Base-by-base conservation (phyloP, 2,888 invertebrate species). In the Xylophagus ater region DNA sequence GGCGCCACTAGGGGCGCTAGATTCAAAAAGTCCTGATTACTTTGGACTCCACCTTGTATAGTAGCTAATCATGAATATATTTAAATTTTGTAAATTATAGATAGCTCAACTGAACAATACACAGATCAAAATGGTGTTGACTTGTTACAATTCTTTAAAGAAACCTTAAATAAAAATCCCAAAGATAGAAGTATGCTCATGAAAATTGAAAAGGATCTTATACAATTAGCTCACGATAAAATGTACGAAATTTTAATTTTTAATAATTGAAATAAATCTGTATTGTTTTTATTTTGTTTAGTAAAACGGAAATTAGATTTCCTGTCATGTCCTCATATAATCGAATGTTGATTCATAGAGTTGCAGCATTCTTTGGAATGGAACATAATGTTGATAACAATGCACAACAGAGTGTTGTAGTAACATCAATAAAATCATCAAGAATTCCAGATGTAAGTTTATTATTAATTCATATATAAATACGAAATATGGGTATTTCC, bases 261-360 rank as follows among this genome's bases (percentile, higher is more conserved):
- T 12, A 4, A 26, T 14, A 17, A 24, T 21, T 31, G 14, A 32
- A 23, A 24, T 32, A 18, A 26, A 33, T 5, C 14, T 45, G 32
- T 42, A 9, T 37, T 38, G 32, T 40, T 17, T 13, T 21, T 33
- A 34, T 20, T 35, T 41, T 34, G 23, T 28, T 34, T 23, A 81
- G 81, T n/a, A 76, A 76, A 47, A 74, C 76, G 53, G 76, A 81
- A 56, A 80, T 82, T 53, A 84, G 84, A 53, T 93, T 94, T 67
- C 87, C 87, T 13, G 81, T 82, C 59, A 88, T 92, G 83, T 85
- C 90, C 43, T 92, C 93, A 37, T 96, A 96, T 70, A 90, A 93
- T 47, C 77, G 96, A 20, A 92, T 96, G 93, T 66, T 96, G 52
- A 89, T 94, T 2, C 96, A 96, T 62, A 79, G 94, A 21, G 85